Conservation (phyloP, 2,888 invertebrate species). For the Drosophila kambysellisi region DNA sequence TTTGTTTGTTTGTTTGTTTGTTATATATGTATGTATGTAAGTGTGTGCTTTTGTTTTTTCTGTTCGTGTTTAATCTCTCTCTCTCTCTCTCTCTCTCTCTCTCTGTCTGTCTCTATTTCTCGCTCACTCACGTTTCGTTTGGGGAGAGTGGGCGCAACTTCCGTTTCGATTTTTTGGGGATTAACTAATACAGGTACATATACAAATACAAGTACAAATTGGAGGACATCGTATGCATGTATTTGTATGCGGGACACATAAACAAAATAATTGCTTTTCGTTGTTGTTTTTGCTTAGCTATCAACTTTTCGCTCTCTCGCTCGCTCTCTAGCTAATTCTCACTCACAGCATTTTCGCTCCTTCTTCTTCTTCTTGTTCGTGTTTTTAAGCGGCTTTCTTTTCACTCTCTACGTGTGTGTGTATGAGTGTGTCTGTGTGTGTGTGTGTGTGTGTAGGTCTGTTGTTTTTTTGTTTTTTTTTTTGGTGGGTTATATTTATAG, state of each 20-base stretch:
- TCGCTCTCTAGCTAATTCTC: constrained; percentile 42
- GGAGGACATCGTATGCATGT: constrained; percentile 10
- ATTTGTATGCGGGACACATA: constrained; percentile 34
- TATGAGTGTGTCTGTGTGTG: constrained; percentile 25
- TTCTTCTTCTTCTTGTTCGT: neutral
- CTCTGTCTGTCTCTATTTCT: neutral
- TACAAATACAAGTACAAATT: constrained; percentile 10
- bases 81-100: neutral
- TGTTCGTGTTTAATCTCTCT: constrained; percentile 1
- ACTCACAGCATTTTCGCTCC: constrained; percentile 42
- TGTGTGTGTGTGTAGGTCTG: constrained; percentile 16
- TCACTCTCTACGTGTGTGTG: constrained; percentile 19
- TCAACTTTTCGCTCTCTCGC: neutral
- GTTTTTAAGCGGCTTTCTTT: constrained; percentile 34
- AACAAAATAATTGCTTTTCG: constrained; percentile 78
- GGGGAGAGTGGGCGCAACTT: constrained; percentile 58
- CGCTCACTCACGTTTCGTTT: neutral
- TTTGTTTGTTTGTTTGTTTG: constrained; percentile 13
- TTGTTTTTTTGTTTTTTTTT: constrained; percentile 9
- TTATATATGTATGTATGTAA: constrained; percentile 11
- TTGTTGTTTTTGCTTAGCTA: constrained; percentile 70
- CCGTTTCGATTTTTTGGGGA: constrained; percentile 73
- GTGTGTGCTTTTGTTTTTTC: constrained; percentile 11
- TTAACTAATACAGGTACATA: constrained; percentile 67
- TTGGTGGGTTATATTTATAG: constrained; percentile 59